Base-by-base conservation (phyloP, 2,113 vertebrate species). In the Tyrannus savana region DNA sequence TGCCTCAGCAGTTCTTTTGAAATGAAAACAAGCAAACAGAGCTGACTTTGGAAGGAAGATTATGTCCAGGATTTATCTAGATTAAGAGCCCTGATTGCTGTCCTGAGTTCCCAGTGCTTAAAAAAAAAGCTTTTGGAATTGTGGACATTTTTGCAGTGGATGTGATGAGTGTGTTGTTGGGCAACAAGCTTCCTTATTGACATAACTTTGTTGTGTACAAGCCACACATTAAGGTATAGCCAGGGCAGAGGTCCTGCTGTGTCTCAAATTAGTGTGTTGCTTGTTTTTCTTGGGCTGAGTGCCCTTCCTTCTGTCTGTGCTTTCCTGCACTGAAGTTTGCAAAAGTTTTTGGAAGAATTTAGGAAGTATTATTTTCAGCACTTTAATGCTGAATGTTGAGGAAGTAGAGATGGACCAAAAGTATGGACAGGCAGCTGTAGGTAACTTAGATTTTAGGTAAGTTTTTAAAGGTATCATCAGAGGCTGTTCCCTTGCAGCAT, bases 91-190 rank as follows among this genome's bases (percentile, higher is more conserved):
- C 28, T 75, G 42, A 16, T 22, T 59, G 52, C 25, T 75, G 18
- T 52, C 33, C 3, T 11, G 30, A 55, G 33, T 21, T 56, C 62
- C 11, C 24, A 35, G 8, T 0, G 0, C 52, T 76, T 46, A 24
- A 52, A 52, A 52, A 52, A 81, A 37, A 16, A 4, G 2, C 12
- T 1, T 22, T 46, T 28, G 19, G 73, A 80, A 12, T 24, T 47
- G 28, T 30, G 41, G 8, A 7, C 0, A 0, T 13, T 5, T 59
- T 74, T 74, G 30, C 35, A 53, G 2, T 4, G 12, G 47, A 19
- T 77, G 42, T 17, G 55, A 25, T n/a, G 35, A 60, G 39, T 74
- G 42, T 46, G n/a, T 25, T 91, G 13, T 28, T 50, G 50, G 46
- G 28, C 62, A 81, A 46, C 21, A 24, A 10, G 16, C 6, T 58